Evolutionary conservation across 1,140 invertebrate genomes (phyloP).

Genomic region (Caenorhabditis brenneri): DNA sequence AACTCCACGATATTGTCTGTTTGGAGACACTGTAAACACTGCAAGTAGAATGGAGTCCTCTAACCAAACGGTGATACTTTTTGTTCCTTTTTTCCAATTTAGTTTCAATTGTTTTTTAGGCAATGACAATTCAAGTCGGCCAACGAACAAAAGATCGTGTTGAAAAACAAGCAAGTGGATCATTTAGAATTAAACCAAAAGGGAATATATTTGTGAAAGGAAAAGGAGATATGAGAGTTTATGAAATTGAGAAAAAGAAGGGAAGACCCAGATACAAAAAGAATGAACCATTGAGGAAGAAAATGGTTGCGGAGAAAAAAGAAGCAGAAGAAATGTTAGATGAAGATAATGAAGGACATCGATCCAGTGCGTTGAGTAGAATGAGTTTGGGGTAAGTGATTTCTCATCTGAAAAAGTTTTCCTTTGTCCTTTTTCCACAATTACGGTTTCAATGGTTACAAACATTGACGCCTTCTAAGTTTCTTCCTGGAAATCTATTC

Average conservation of each 20-base stretch:
- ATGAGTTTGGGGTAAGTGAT: conserved; percentile 48
- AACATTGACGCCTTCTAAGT: no score
- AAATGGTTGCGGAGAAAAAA: conserved; percentile 25
- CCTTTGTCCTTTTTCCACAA: neutral
- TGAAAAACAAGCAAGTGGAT: conserved; percentile 40
- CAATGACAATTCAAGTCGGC: conserved; percentile 48
- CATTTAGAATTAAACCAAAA: conserved; percentile 34
- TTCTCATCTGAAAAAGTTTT: neutral
- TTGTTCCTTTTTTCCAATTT: neutral
- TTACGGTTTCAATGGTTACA: no score
- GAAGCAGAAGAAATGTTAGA: conserved; percentile 44
- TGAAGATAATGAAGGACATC: conserved; percentile 40
- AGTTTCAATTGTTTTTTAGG: neutral
- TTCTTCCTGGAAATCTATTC: no score
- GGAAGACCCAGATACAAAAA: conserved; percentile 43
- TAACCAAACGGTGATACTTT: conserved; percentile 52
- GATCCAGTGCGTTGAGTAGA: conserved; percentile 44
- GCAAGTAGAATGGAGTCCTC: conserved; percentile 84
- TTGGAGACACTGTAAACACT: conserved; percentile 91
- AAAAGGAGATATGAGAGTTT: conserved; percentile 50
- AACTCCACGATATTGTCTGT: conserved; percentile 78
- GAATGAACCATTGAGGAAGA: conserved; percentile 26
- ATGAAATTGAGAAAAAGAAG: conserved; percentile 47
- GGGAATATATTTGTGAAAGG: conserved; percentile 44
- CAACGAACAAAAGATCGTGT: conserved; percentile 48